These are phyloP conservation scores for Myotis daubentonii DNA, from an alignment of 2,797 vertebrate species.

Conservation along the genomic window DNA sequence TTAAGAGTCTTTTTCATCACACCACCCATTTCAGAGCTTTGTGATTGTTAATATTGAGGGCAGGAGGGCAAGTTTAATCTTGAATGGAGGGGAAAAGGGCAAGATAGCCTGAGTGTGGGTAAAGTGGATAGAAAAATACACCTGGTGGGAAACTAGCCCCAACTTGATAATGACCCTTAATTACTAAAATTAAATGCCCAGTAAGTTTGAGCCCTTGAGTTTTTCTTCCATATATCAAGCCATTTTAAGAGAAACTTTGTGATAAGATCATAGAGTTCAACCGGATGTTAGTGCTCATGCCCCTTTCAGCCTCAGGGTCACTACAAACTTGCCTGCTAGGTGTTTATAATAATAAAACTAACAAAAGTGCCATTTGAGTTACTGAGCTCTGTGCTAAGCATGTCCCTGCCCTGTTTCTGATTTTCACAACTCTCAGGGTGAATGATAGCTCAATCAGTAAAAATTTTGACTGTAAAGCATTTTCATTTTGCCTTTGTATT, in stretches of 20 bases:
- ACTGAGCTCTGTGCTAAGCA: background rate
- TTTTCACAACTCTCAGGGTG: background rate
- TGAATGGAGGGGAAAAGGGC: background rate
- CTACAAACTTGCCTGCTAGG: background rate
- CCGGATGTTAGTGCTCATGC: background rate
- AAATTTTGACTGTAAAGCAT: background rate
- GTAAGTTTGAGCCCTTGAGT: background rate
- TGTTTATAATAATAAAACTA: background rate
- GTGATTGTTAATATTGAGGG: conserved; percentile 18
- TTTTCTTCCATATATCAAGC: conserved; percentile 17
- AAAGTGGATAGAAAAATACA: background rate
- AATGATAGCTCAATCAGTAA: background rate
- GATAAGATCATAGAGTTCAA: background rate
- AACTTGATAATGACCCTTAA: background rate
- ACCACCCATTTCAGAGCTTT: background rate
- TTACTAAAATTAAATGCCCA: conserved; percentile 5
- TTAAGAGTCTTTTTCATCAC: background rate
- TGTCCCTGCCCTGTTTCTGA: background rate
- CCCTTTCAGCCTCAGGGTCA: background rate
- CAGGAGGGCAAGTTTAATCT: conserved; percentile 11
- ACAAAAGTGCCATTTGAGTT: background rate
- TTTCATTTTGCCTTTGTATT: background rate
- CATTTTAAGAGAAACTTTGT: conserved; percentile 5
- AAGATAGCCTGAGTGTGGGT: background rate
- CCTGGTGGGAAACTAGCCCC: background rate